These are phyloP conservation scores for Spodoptera frugiperda DNA, from an alignment of 1,140 invertebrate genomes.

Conservation along the genomic window DNA sequence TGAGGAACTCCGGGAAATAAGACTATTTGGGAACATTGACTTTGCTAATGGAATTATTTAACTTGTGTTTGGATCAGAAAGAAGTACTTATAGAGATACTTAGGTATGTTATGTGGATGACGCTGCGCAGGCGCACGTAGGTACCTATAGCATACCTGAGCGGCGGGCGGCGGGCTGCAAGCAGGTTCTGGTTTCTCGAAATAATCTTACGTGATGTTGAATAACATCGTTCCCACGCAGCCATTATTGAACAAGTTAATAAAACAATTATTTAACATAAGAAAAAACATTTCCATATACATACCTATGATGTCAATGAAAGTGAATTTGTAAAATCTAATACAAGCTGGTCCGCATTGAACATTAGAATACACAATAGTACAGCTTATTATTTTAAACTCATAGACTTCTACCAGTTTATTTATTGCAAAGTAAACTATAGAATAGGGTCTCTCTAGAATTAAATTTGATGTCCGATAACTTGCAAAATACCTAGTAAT, in stretches of 20 bases:
- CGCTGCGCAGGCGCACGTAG: background rate
- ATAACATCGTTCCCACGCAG: slow-evolving; percentile 40
- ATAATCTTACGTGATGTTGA: slow-evolving; percentile 38
- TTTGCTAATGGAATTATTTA: no score
- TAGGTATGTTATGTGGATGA: no score
- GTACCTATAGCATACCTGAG: background rate
- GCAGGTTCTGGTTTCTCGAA: slow-evolving; percentile 42
- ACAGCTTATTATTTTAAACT: background rate
- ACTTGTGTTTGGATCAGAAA: no score
- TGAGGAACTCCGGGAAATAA: no score
- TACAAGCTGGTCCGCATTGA: background rate
- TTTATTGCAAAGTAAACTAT: no score
- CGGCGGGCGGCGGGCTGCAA: slow-evolving; percentile 23
- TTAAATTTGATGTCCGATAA: no score
- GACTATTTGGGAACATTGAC: no score
- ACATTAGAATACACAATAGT: background rate
- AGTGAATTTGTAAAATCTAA: slow-evolving; percentile 16
- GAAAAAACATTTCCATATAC: slow-evolving; percentile 16
- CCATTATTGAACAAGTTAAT: slow-evolving; percentile 38
- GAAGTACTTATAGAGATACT: no score
- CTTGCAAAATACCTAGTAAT: no score
- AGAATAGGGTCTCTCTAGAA: no score
- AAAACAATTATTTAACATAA: slow-evolving; percentile 35
- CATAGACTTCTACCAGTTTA: no score
- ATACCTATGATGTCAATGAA: slow-evolving; percentile 16